Conservation (phyloP, 2,888 invertebrate genomes). For the Perizoma affinitatum region DNA sequence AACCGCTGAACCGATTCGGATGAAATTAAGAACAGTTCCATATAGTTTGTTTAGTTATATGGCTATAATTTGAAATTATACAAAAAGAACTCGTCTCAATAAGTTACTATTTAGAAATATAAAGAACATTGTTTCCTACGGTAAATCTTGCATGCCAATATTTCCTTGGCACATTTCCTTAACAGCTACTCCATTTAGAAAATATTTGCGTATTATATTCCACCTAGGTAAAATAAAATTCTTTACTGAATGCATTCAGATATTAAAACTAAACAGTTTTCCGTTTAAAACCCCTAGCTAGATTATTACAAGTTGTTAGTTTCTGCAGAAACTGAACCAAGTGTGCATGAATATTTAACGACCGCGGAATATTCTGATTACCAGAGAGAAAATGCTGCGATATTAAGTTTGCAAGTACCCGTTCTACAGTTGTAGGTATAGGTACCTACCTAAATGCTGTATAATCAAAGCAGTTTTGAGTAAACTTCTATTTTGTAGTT, state of each 20-base stretch:
- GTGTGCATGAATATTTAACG: slow-evolving; percentile 35
- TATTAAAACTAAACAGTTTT: slow-evolving; percentile 24
- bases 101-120: no score
- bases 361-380: slow-evolving; percentile 29
- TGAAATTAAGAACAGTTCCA: no score
- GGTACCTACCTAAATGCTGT: neutral
- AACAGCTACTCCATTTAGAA: no score
- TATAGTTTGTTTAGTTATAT: no score
- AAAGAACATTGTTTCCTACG: no score
- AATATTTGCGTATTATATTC: no score
- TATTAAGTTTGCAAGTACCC: slow-evolving; percentile 15
- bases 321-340: slow-evolving; percentile 30
- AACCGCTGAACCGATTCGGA: no score
- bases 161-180: no score
- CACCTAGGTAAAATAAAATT: neutral
- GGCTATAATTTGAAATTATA: no score
- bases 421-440: slow-evolving; percentile 6
- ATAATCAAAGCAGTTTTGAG: slow-evolving; percentile 11
- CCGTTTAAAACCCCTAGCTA: slow-evolving; percentile 22
- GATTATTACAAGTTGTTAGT: slow-evolving; percentile 29
- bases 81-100: no score
- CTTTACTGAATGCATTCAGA: slow-evolving; percentile 9
- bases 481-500: neutral
- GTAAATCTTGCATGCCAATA: no score
- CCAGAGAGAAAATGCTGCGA: slow-evolving; percentile 25